Evolutionary conservation across 2,113 vertebrate genomes (phyloP).

Genomic region (Furnarius figulus): DNA sequence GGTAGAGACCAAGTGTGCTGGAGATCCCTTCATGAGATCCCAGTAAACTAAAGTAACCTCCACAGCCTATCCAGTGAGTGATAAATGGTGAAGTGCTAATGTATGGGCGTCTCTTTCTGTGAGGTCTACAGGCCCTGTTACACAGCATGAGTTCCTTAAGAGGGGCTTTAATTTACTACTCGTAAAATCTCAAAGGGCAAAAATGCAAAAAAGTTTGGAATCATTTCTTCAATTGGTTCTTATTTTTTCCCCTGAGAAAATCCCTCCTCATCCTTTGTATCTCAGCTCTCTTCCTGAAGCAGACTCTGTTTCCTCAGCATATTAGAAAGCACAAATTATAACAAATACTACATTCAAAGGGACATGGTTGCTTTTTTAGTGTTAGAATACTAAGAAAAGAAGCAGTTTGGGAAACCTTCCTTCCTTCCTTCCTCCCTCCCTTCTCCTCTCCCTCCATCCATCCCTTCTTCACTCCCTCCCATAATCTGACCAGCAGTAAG

Average conservation of each 20-base stretch:
- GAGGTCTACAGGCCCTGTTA: slow-evolving; percentile 31
- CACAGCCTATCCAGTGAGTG: not conserved
- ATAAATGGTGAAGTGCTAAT: slow-evolving; percentile 10
- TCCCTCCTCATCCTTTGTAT: not conserved
- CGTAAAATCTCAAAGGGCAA: not conserved
- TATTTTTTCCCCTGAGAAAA: not conserved
- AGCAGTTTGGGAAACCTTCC: not conserved
- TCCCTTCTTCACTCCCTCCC: no score
- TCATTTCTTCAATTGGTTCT: not conserved
- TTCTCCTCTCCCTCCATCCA: not conserved
- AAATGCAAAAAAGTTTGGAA: not conserved
- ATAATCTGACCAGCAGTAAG: not conserved
- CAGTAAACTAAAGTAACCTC: slow-evolving; percentile 26
- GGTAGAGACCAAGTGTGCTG: slow-evolving; percentile 31
- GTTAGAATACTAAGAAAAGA: not conserved
- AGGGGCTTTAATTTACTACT: not conserved
- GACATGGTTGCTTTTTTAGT: not conserved
- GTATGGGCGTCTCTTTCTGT: slow-evolving; percentile 25
- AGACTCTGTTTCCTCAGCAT: not conserved
- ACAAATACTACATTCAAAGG: not conserved
- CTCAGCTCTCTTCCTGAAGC: not conserved
- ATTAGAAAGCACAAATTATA: not conserved
- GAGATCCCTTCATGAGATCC: slow-evolving; percentile 9
- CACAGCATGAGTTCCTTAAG: not conserved
- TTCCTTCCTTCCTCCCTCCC: not conserved